Evolutionary conservation across 1,140 invertebrate genomes (phyloP), one percentile per base, ranked within the genome.

Genomic region (Diabrotica virgifera): DNA sequence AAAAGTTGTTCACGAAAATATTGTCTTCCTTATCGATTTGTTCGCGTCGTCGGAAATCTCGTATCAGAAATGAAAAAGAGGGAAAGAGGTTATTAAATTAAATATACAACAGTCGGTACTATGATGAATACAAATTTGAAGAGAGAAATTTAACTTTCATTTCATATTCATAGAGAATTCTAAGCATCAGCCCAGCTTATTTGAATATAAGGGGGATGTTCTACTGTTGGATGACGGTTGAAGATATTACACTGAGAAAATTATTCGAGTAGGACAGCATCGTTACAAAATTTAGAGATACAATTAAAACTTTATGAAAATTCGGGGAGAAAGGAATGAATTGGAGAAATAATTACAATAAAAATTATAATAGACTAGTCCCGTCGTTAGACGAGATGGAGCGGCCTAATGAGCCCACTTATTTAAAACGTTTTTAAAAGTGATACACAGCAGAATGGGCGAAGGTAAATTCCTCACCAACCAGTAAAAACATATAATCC

Each of bases 101-200:
- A 65, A 68, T 65, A 68, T 65, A 68, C 66, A 65, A 63, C 63
- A 37, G 56, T 62, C 52, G 62, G 59, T 57, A 60, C 63, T 61
- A 58, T 68, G 67, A 68, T 65, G 67, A 68, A 68, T 68, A 68
- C 63, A 67, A 67, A 67, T 67, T 64, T 51, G 56, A 9, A 46
- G 40, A 46, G 13, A 40, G 55, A 59, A 68, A 65, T 68, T 68
- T 63, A 68, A 65, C 67, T 68, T 68, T 65, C 67, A 68, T 68
- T 68, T 65, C 46, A 64, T 58, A 68, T 68, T 68, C 67, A 68
- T 68, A 65, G 67, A 65, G 63, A 54, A 68, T 65, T 65, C 63
- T 65, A 56, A 65, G 63, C 67, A 68, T 65, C 58, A 68, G 51
- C 63, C 62, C 51, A 51, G 57, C 52, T 65, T 68, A 65, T 68